Evolutionary conservation across 2,797 vertebrate species (phyloP).

Genomic region (Champsocephalus esox): DNA sequence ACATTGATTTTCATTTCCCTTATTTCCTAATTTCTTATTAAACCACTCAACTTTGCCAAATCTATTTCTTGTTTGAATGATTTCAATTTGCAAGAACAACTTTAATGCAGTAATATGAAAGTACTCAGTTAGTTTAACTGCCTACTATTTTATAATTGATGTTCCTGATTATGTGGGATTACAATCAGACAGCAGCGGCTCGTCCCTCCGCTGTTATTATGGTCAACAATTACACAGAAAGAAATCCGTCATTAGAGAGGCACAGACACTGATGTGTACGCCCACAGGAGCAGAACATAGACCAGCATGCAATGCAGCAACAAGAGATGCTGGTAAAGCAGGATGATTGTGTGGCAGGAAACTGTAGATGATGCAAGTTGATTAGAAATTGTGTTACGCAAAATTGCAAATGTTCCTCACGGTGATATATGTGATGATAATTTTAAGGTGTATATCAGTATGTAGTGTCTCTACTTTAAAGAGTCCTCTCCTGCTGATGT

Average conservation of each 20-base stretch:
- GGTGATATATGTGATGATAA: too few species aligned
- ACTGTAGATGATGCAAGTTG: neutral
- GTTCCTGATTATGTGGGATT: neutral
- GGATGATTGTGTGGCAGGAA: neutral
- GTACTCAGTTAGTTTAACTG: neutral
- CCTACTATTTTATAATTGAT: neutral
- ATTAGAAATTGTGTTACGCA: neutral
- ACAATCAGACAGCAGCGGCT: neutral
- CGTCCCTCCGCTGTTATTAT: neutral
- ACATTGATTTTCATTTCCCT: neutral
- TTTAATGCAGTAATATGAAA: too few species aligned
- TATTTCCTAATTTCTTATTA: neutral
- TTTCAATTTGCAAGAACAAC: neutral
- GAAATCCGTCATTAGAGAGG: neutral
- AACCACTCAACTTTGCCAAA: neutral
- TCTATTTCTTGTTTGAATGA: neutral
- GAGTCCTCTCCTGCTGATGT: too few species aligned
- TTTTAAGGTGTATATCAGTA: too few species aligned
- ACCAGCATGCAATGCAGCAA: constrained; percentile 7
- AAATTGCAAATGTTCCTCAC: neutral
- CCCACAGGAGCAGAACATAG: neutral
- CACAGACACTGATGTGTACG: neutral
- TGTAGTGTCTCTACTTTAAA: too few species aligned
- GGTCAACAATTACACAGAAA: neutral
- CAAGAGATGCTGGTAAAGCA: neutral